phyloP scores from a whole-genome alignment of 2,797 vertebrate genomes.

The Muscicapa comitata region DNA sequence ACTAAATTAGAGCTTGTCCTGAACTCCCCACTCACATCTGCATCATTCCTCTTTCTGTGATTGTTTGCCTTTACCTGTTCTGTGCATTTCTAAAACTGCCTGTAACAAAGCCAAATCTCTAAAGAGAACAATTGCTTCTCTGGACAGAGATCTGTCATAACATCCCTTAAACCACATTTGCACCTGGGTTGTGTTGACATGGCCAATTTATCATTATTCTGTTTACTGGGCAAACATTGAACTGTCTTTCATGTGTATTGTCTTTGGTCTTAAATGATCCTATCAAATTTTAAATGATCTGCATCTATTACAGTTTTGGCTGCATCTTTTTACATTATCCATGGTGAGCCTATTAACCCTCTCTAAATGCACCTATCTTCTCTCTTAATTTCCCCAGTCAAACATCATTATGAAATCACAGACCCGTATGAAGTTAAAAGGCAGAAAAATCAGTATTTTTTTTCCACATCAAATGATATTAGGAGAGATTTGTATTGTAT shows the following conservation, averaged over 20 bases:
- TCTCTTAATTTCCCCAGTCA: background rate
- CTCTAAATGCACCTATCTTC: background rate
- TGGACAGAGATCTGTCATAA: background rate
- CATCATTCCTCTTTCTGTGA: background rate
- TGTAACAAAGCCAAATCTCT: background rate
- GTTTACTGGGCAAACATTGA: background rate
- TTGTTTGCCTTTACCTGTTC: background rate
- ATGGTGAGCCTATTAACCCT: background rate
- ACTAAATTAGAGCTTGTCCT: background rate
- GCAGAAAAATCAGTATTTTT: background rate
- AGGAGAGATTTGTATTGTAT: slow-evolving; percentile 1
- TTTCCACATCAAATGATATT: background rate
- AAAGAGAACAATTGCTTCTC: slow-evolving; percentile 2
- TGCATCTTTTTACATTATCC: background rate
- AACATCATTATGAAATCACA: background rate
- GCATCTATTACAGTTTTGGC: background rate
- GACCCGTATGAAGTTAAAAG: background rate
- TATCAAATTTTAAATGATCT: slow-evolving; percentile 22
- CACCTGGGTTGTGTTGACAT: background rate
- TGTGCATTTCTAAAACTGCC: background rate
- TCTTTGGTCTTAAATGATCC: background rate
- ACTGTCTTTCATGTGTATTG: background rate
- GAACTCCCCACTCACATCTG: background rate
- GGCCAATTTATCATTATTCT: slow-evolving; percentile 33
- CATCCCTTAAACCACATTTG: background rate